These are phyloP conservation scores for Nemoura dubitans DNA, from an alignment of 2,888 invertebrate genomes.

Conservation along the genomic window DNA sequence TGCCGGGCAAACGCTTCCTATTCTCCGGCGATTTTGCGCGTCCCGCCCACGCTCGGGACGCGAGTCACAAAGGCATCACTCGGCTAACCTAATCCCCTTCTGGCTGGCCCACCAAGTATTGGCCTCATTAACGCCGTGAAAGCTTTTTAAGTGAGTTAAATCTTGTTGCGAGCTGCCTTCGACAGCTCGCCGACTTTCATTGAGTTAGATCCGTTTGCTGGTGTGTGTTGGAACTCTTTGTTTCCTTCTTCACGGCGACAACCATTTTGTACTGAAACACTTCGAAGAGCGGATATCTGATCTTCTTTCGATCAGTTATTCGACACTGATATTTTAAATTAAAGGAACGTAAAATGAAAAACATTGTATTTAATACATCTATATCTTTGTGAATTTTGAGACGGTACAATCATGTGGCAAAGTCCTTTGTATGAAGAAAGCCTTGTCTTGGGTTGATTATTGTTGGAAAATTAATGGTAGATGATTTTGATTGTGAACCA, in stretches of 20 bases:
- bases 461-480: background rate
- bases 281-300: background rate
- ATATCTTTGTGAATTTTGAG: no score
- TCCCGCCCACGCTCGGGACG: background rate
- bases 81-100: background rate
- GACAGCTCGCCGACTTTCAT: constrained; percentile 7
- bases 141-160: constrained; percentile 38
- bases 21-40: background rate
- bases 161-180: constrained; percentile 7
- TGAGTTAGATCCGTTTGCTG: constrained; percentile 19
- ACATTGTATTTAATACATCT: no score
- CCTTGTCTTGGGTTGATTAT: background rate
- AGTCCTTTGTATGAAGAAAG: no score
- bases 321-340: background rate
- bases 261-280: background rate
- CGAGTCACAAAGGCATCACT: background rate
- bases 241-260: background rate
- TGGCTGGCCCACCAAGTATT: background rate
- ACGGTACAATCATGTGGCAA: no score
- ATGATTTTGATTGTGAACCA: background rate
- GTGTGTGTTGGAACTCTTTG: background rate
- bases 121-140: constrained; percentile 34
- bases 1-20: background rate
- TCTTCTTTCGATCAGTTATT: background rate
- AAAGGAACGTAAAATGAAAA: no score